A percentile compares a stretch with the other conserved stretches of the same genome.
phyloP scores from a whole-genome alignment of 2,113 vertebrate genomes.

The Alethe diademata region DNA sequence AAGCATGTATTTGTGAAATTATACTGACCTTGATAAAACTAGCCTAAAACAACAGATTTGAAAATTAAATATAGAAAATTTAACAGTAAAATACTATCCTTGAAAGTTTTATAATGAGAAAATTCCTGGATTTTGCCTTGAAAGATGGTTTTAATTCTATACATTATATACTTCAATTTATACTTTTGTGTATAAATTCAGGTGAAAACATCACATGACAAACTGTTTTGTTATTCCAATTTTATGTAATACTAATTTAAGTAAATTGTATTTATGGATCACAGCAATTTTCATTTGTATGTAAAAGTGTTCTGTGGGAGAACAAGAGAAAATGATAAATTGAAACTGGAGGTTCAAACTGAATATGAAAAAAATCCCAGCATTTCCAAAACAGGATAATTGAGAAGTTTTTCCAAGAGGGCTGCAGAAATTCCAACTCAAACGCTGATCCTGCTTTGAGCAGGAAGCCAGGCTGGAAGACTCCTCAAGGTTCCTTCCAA shows the following conservation, averaged over 20 bases:
- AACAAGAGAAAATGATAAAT: not conserved
- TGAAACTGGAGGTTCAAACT: not conserved
- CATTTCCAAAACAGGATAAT: not conserved
- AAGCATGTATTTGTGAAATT: not conserved
- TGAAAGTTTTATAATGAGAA: not conserved
- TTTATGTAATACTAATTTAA: not conserved
- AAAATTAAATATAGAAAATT: not conserved
- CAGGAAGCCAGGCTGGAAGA: not conserved
- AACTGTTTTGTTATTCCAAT: not conserved
- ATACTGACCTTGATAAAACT: not conserved
- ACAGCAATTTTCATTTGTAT: not conserved
- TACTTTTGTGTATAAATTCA: not conserved
- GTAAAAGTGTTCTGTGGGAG: not conserved
- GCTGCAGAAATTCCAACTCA: not conserved
- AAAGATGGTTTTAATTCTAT: not conserved
- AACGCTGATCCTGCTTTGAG: not conserved
- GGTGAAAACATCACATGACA: not conserved
- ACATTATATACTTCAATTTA: not conserved
- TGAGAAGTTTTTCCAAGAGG: not conserved
- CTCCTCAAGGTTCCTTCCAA: not conserved
- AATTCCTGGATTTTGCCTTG: not conserved
- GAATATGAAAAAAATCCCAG: not conserved
- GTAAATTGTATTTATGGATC: not conserved
- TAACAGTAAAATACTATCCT: not conserved
- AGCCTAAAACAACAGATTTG: not conserved